phyloP scores from a whole-genome alignment of 2,797 vertebrate genomes.

The Choloepus didactylus region DNA sequence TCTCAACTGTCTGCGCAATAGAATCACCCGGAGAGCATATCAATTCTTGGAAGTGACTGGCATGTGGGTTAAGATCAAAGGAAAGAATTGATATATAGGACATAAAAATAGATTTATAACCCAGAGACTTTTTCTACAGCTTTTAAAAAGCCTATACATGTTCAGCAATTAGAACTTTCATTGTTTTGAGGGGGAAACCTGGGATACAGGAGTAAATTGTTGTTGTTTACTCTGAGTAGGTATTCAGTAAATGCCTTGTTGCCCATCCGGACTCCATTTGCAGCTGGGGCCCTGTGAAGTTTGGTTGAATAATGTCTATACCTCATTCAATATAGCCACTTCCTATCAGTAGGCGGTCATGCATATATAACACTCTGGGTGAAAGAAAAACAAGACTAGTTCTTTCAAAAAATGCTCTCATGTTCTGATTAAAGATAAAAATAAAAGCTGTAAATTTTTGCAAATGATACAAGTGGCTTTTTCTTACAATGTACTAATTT shows the following conservation, averaged over 20 bases:
- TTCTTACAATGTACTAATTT: slow-evolving; percentile 49
- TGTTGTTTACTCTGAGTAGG: not conserved
- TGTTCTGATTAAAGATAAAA: slow-evolving; percentile 52
- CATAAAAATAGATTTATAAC: slow-evolving; percentile 27
- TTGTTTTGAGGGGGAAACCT: not conserved
- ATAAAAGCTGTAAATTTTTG: slow-evolving; percentile 34
- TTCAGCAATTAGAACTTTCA: slow-evolving; percentile 7
- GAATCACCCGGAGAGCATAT: not conserved
- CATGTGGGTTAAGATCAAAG: not conserved
- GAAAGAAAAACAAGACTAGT: slow-evolving; percentile 47
- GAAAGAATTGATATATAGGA: not conserved
- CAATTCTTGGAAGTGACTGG: not conserved
- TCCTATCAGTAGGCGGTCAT: not conserved
- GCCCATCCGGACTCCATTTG: not conserved
- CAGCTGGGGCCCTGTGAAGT: not conserved
- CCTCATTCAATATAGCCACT: not conserved
- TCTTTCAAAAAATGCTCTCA: slow-evolving; percentile 65
- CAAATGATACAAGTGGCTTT: slow-evolving; percentile 34
- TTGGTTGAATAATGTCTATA: not conserved
- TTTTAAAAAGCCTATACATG: not conserved
- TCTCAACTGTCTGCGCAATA: not conserved
- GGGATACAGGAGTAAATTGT: not conserved
- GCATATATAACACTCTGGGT: not conserved
- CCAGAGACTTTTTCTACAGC: not conserved
- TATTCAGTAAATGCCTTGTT: not conserved